Evolutionary conservation across 2,113 vertebrate genomes (phyloP), one percentile per base, ranked within the genome.

Genomic region (Sula dactylatra): DNA sequence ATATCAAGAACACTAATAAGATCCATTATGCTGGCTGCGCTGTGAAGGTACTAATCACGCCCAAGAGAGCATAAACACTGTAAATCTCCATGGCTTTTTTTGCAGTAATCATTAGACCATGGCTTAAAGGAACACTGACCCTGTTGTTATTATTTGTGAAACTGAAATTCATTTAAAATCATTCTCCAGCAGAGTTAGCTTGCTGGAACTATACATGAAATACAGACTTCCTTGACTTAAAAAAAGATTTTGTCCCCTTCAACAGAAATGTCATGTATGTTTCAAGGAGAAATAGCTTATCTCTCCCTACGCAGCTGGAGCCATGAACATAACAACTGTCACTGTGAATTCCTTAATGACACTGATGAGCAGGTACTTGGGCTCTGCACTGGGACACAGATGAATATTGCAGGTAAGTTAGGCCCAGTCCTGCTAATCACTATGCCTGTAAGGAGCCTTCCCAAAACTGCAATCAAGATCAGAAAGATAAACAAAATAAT

Each of bases 11-110:
- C 86, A 71, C 52, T 67, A 95, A 89, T 84, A 93, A 84, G 77
- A 94, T 82, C 56, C 44, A 67, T 62, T 87, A 44, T 16, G 36
- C 44, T 85, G 55, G 47, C 66, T 87, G 49, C 5, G 1, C 67
- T 81, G 64, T 76, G 77, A 89, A 93, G 65, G 52, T 56, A 64
- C 52, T 89, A 89, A 95, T 84, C 44, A 67, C 17, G 16, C 91
- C 40, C 1, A 0, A 61, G 94, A 94, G 86, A 91, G 36, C 71
- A 91, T 36, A 82, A 79, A 84, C 73, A 50, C 8, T 66, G 59
- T 93, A 94, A 92, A 86, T 94, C 88, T 89, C 59, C 56, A 26
- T 44, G 86, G 61, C 45, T 93, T 27, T 79, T 89, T 86, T 38
- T 59, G 61, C 50, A 86, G 67, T 40, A 64, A 71, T 72, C 84